Evolutionary conservation across 2,888 invertebrate genomes (phyloP).

Genomic region (Argyra leucocephala): DNA sequence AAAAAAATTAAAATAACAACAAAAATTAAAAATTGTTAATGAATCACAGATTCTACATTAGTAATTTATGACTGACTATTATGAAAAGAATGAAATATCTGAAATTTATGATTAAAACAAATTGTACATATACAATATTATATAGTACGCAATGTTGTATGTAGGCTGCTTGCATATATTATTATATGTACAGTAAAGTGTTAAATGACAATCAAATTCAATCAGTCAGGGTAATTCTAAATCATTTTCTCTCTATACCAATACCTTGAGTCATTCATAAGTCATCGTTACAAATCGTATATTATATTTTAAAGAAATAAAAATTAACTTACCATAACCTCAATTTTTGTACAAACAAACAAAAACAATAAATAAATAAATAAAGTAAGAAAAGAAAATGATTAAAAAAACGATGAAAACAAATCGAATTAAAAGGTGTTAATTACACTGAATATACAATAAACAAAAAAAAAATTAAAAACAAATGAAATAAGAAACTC

Average conservation of each 20-base stretch:
- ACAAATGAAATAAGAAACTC: neutral
- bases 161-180: neutral
- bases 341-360: neutral
- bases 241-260: too few species aligned
- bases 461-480: neutral
- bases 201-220: neutral
- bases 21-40: neutral
- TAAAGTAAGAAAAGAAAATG: neutral
- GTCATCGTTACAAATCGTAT: neutral
- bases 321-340: neutral
- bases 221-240: too few species aligned
- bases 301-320: neutral
- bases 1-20: neutral
- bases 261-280: too few species aligned
- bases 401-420: neutral
- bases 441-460: neutral
- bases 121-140: too few species aligned
- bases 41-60: neutral
- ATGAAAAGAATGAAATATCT: too few species aligned
- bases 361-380: neutral
- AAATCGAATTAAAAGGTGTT: conserved; percentile 3
- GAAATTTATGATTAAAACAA: too few species aligned
- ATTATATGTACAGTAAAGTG: neutral
- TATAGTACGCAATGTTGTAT: too few species aligned
- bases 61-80: too few species aligned